phyloP scores from a whole-genome alignment of 2,888 invertebrate species.

The Fabriciana adippe region DNA sequence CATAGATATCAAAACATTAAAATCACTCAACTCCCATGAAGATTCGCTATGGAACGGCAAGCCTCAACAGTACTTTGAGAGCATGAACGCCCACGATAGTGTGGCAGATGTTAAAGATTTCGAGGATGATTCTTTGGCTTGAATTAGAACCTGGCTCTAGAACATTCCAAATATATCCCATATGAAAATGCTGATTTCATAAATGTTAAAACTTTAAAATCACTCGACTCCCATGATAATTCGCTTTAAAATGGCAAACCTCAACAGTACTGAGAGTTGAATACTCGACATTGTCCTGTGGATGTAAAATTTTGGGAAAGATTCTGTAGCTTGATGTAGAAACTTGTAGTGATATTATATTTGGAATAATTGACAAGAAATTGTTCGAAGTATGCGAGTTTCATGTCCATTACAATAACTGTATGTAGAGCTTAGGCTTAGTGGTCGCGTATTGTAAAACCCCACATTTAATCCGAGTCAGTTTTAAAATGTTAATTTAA shows the following conservation, averaged over 20 bases:
- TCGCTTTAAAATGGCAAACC: slow-evolving; percentile 81
- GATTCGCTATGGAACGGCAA: slow-evolving; percentile 82
- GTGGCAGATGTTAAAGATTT: slow-evolving; percentile 46
- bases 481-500: neutral
- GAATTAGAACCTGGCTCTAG: slow-evolving; percentile 33
- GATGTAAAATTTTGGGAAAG: slow-evolving; percentile 56
- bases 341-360: neutral
- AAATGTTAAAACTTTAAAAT: slow-evolving; percentile 49
- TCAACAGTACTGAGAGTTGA: slow-evolving; percentile 85
- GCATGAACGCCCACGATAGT: slow-evolving; percentile 76
- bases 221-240: slow-evolving; percentile 61
- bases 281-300: slow-evolving; percentile 52
- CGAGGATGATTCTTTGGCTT: slow-evolving; percentile 65
- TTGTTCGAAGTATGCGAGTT: too few species aligned
- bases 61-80: slow-evolving; percentile 85
- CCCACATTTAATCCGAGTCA: neutral
- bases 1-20: slow-evolving; percentile 49
- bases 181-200: slow-evolving; percentile 68
- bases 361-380: too few species aligned
- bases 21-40: slow-evolving; percentile 55
- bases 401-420: too few species aligned
- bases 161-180: slow-evolving; percentile 58
- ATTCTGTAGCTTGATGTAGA: slow-evolving; percentile 57
- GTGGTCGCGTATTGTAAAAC: too few species aligned
- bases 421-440: too few species aligned